Evolutionary conservation across 2,888 invertebrate species (phyloP).

Genomic region (Spodoptera littoralis): DNA sequence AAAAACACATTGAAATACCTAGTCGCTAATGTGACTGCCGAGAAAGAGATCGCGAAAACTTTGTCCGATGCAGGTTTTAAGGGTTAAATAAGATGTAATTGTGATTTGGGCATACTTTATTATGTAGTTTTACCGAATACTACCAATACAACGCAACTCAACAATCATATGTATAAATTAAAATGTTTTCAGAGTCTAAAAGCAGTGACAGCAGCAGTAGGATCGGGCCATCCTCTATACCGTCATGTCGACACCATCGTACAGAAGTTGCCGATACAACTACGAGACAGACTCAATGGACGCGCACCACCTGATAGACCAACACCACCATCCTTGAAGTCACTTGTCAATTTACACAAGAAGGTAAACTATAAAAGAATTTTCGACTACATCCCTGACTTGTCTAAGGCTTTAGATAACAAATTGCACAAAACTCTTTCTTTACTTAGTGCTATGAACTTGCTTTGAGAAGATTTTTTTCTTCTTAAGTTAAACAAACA

Average conservation of each 20-base stretch:
- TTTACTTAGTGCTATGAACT: too few species aligned
- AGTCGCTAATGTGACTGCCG: too few species aligned
- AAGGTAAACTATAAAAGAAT: constrained; percentile 88
- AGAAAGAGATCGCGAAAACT: too few species aligned
- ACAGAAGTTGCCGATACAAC: constrained; percentile 94
- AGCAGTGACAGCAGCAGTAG: constrained; percentile 93
- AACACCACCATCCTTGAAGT: constrained; percentile 92
- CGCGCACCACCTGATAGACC: constrained; percentile 89
- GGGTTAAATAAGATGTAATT: too few species aligned
- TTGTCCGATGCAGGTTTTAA: too few species aligned
- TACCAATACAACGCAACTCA: too few species aligned
- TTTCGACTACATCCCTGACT: neutral
- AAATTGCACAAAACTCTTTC: neutral
- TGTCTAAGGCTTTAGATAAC: constrained; percentile 1
- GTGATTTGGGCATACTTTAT: too few species aligned
- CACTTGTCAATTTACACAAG: constrained; percentile 96
- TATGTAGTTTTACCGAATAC: too few species aligned
- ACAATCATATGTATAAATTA: too few species aligned
- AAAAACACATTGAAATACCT: too few species aligned
- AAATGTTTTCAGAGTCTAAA: constrained; percentile 92
- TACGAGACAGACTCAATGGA: constrained; percentile 92
- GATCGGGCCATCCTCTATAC: constrained; percentile 92
- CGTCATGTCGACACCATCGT: constrained; percentile 96
- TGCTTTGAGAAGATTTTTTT: too few species aligned
- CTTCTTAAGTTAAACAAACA: too few species aligned